Evolutionary conservation across 2,797 vertebrate genomes (phyloP).

Genomic region (Clarias platycephalus): DNA sequence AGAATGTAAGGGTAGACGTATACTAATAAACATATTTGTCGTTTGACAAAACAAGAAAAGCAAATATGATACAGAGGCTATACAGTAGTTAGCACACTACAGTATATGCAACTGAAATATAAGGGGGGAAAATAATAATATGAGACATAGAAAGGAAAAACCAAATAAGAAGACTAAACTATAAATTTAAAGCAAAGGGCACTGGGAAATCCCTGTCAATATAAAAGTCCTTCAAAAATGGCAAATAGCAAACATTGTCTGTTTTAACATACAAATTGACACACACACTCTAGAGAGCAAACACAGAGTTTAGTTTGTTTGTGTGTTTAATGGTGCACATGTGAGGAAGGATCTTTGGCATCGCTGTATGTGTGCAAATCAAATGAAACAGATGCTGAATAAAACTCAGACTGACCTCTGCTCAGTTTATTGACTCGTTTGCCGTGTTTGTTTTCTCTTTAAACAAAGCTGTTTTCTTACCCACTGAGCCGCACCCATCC

Average conservation of each 20-base stretch:
- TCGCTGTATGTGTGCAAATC: slow-evolving; percentile 70
- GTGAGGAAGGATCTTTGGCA: slow-evolving; percentile 67
- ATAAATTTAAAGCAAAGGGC: too few relatives aligned
- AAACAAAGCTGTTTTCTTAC: slow-evolving; percentile 65
- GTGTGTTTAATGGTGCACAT: slow-evolving; percentile 64
- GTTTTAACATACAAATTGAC: slow-evolving; percentile 37
- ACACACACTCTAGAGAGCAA: slow-evolving; percentile 53
- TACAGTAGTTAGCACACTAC: too few relatives aligned
- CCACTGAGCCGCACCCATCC: slow-evolving; percentile 36
- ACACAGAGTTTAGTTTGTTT: slow-evolving; percentile 40
- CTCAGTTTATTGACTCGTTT: slow-evolving; percentile 72
- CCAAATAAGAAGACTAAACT: too few relatives aligned
- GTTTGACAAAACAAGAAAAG: too few relatives aligned
- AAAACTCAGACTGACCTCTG: slow-evolving; percentile 72
- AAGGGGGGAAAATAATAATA: too few relatives aligned
- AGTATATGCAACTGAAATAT: too few relatives aligned
- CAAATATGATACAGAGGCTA: too few relatives aligned
- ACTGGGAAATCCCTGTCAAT: too few relatives aligned
- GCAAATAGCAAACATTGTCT: neutral
- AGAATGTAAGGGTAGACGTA: too few relatives aligned
- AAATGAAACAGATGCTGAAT: slow-evolving; percentile 77
- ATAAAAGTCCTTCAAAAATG: too few relatives aligned
- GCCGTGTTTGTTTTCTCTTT: slow-evolving; percentile 72
- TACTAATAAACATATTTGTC: too few relatives aligned
- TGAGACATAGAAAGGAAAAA: too few relatives aligned